Evolutionary conservation across 1,140 invertebrate genomes (phyloP).

Genomic region (Bemisia tabaci): DNA sequence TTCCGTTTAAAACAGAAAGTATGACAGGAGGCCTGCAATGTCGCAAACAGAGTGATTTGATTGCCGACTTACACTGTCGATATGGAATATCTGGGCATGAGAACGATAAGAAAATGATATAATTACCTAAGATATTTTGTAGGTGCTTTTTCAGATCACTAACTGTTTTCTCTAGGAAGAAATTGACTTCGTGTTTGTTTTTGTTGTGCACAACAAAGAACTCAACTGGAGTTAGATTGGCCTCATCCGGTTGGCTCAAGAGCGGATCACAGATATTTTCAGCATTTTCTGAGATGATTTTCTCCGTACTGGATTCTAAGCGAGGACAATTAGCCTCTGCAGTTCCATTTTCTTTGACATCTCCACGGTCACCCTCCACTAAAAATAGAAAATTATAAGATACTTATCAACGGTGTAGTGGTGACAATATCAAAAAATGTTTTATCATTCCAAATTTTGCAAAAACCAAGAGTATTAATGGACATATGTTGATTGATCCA

Average conservation of each 20-base stretch:
- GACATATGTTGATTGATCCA: too few species aligned
- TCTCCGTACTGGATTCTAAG: background rate
- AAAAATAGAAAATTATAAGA: too few species aligned
- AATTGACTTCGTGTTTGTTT: background rate
- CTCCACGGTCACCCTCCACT: background rate
- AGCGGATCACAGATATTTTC: background rate
- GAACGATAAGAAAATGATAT: too few species aligned
- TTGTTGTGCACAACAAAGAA: background rate
- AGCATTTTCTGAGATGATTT: background rate
- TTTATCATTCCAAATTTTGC: too few species aligned
- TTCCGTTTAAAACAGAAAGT: too few species aligned
- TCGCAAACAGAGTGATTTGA: too few species aligned
- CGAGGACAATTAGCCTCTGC: background rate
- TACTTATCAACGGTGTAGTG: too few species aligned
- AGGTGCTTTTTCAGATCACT: background rate
- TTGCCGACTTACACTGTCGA: too few species aligned
- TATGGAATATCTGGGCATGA: too few species aligned
- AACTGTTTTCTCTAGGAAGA: background rate
- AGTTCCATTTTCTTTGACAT: background rate
- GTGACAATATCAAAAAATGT: too few species aligned
- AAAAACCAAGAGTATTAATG: too few species aligned
- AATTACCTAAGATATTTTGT: background rate
- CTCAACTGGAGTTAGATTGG: background rate
- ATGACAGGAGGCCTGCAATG: too few species aligned
- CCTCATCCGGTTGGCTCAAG: background rate